These are phyloP conservation scores for Epirrita christyi DNA, from an alignment of 2,888 invertebrate species.

Conservation along the genomic window DNA sequence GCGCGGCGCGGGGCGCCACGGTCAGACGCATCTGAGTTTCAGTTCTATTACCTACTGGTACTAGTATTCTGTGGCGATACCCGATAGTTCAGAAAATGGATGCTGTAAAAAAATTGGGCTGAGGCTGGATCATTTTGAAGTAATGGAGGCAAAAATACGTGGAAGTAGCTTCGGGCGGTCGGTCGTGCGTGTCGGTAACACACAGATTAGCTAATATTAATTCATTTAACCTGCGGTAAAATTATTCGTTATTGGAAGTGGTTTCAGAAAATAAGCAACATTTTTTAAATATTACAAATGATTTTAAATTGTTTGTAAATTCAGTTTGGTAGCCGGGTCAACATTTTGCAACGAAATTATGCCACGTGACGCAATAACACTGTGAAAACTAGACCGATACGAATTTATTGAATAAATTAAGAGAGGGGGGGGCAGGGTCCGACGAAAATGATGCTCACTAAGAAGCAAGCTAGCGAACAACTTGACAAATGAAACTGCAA, in stretches of 20 bases:
- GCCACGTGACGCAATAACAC: no score
- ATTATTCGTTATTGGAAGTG: not conserved
- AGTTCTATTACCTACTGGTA: not conserved
- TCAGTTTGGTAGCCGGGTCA: no score
- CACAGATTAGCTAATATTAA: not conserved
- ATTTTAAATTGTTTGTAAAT: no score
- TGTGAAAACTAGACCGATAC: no score
- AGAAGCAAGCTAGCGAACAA: no score
- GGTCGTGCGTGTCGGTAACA: constrained; percentile 1
- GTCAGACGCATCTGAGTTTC: not conserved
- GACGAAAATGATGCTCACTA: no score
- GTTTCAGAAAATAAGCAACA: not conserved
- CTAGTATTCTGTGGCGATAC: not conserved
- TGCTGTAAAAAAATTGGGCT: constrained; percentile 30
- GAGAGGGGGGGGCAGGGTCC: no score
- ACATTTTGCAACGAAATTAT: no score
- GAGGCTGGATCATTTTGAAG: constrained; percentile 21
- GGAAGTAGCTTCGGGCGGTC: constrained; percentile 18
- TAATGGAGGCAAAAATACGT: constrained; percentile 27
- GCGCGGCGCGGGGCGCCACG: no score
- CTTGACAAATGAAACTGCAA: no score
- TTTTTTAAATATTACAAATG: no score
- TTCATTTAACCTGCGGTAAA: not conserved
- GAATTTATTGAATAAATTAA: no score
- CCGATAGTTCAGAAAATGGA: constrained; percentile 24